Evolutionary conservation across 2,888 invertebrate species (phyloP), one percentile per base, ranked within the genome.

Genomic region (Cheilosia urbana): DNA sequence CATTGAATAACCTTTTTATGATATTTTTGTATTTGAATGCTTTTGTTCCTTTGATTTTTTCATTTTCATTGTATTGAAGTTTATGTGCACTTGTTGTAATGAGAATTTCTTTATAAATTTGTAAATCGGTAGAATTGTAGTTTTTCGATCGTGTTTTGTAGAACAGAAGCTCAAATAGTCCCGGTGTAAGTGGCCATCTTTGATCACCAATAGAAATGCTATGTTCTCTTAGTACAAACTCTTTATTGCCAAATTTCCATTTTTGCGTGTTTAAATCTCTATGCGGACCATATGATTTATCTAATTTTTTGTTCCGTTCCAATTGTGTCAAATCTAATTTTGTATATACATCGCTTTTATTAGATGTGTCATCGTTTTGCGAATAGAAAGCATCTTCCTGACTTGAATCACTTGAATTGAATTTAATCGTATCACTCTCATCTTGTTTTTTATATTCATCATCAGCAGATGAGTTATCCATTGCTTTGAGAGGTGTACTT

Each of bases 31-130:
- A 84, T 30, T 79, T 84, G 27, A 24, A 21, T 4, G 65, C 55
- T 19, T 42, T 51, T 45, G 55, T 82, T 11, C 69, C 65, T 53
- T 75, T 69, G 34, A 69, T 60, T 82, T 77, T 66, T 40, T n/a
- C 34, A 15, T 68, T 73, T 63, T 55, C 9, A 58, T 71, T 15
- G 53, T 71, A 58, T 37, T 47, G n/a, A 27, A 62, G 45, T 75
- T 85, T n/a, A n/a, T n/a, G n/a, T n/a, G n/a, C n/a, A n/a, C n/a
- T n/a, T n/a, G n/a, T n/a, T 24, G 40, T 55, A 30, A 27, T 47
- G 2, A 30, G 30, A 2, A 30, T 30, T 30, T 30, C 30, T 30
- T 30, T 30, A 9, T 30, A 30, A 30, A 30, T 30, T 30, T 30
- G 30, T 9, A 30, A 30, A 30, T 30, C 30, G 9, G 30, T 9